These are phyloP conservation scores for Sylvilagus bachmani DNA, from an alignment of 2,113 vertebrate species.

Conservation along the genomic window DNA sequence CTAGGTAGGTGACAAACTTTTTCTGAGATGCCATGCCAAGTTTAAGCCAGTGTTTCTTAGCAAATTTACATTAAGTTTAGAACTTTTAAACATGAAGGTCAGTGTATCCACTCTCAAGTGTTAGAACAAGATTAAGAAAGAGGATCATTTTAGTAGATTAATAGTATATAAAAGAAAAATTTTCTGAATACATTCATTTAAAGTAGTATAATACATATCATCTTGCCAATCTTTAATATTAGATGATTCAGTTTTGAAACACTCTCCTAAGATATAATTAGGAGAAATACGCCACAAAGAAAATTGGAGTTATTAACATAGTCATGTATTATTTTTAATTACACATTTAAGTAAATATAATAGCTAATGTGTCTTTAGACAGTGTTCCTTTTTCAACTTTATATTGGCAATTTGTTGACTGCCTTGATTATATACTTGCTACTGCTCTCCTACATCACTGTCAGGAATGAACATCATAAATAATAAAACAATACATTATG, in stretches of 20 bases:
- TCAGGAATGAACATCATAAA: neutral
- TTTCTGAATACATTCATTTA: neutral
- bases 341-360: neutral
- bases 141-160: neutral
- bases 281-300: neutral
- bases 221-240: neutral
- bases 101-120: neutral
- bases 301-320: neutral
- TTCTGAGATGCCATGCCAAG: neutral
- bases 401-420: neutral
- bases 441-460: neutral
- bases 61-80: neutral
- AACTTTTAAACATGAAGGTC: neutral
- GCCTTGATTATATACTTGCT: neutral
- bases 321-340: slow-evolving; percentile 9
- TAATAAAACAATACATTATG: neutral
- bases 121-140: neutral
- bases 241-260: neutral
- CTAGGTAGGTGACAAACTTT: neutral
- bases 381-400: neutral
- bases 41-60: neutral
- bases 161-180: neutral
- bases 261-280: neutral
- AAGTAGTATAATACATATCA: neutral
- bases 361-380: neutral